These are phyloP conservation scores for Drosophila tropicalis DNA, from an alignment of 1,140 invertebrate species.

Conservation along the genomic window DNA sequence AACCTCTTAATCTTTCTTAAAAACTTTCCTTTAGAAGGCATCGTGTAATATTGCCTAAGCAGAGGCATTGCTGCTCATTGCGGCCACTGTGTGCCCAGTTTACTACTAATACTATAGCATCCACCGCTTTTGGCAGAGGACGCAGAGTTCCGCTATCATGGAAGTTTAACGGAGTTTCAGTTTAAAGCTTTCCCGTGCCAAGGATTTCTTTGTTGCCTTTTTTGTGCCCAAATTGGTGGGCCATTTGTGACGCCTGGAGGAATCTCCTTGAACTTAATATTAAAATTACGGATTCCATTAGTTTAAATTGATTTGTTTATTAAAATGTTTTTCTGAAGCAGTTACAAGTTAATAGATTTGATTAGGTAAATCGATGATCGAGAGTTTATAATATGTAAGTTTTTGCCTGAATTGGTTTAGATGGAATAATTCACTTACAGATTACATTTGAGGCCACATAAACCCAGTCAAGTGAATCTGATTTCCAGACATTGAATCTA, in stretches of 20 bases:
- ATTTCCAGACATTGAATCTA: slow-evolving; percentile 6
- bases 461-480: slow-evolving; percentile 14
- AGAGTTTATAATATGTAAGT: background rate
- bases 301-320: slow-evolving; percentile 33
- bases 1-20: background rate
- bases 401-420: slow-evolving; percentile 1
- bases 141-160: slow-evolving; percentile 83
- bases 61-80: no score
- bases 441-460: background rate
- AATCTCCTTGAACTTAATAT: slow-evolving; percentile 5
- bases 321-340: slow-evolving; percentile 19
- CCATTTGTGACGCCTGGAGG: slow-evolving; percentile 17
- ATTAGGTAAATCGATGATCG: background rate
- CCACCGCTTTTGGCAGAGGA: slow-evolving; percentile 85
- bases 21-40: no score
- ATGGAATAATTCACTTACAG: slow-evolving; percentile 16
- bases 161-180: no score
- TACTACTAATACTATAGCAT: slow-evolving; percentile 86
- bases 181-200: slow-evolving; percentile 84
- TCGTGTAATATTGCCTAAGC: no score
- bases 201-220: slow-evolving; percentile 84
- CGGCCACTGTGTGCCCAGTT: slow-evolving; percentile 84
- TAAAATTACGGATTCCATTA: slow-evolving; percentile 43
- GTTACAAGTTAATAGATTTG: background rate
- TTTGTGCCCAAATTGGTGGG: slow-evolving; percentile 79